Evolutionary conservation across 2,113 vertebrate genomes (phyloP).

Genomic region (Cyanistes caeruleus): DNA sequence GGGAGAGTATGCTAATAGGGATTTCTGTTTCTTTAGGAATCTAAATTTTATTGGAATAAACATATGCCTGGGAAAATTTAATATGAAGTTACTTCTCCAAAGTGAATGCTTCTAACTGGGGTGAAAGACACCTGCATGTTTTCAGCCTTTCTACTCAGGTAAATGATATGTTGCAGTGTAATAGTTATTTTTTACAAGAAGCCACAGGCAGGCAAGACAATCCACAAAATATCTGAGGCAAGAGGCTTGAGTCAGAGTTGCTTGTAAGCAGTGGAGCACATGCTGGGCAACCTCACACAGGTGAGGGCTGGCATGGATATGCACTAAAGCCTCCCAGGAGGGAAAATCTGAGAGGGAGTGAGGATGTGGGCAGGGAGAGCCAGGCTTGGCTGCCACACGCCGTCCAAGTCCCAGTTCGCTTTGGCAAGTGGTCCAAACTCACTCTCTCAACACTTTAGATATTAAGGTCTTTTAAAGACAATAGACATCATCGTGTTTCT

Average conservation of each 20-base stretch:
- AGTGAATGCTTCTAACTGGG: not conserved
- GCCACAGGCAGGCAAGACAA: not conserved
- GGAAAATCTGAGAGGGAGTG: not conserved
- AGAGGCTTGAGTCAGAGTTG: not conserved
- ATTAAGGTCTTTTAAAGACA: not conserved
- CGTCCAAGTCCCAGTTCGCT: not conserved
- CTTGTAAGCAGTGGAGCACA: accelerated
- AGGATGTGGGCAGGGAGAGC: not conserved
- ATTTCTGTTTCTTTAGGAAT: not conserved
- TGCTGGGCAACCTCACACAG: not conserved
- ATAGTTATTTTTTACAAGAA: not conserved
- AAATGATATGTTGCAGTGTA: not conserved
- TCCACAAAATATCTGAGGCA: not conserved
- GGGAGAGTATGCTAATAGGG: not conserved
- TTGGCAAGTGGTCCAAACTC: not conserved
- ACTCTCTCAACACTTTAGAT: not conserved
- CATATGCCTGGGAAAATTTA: not conserved
- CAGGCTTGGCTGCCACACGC: not conserved
- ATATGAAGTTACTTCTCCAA: not conserved
- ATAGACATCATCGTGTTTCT: not conserved
- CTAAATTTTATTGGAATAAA: not conserved
- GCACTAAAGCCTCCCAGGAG: not conserved
- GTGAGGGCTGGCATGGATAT: not conserved
- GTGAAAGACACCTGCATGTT: not conserved
- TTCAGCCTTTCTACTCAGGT: not conserved